Base-by-base conservation (phyloP, 1,140 invertebrate genomes). In the Procambarus virginalis region DNA sequence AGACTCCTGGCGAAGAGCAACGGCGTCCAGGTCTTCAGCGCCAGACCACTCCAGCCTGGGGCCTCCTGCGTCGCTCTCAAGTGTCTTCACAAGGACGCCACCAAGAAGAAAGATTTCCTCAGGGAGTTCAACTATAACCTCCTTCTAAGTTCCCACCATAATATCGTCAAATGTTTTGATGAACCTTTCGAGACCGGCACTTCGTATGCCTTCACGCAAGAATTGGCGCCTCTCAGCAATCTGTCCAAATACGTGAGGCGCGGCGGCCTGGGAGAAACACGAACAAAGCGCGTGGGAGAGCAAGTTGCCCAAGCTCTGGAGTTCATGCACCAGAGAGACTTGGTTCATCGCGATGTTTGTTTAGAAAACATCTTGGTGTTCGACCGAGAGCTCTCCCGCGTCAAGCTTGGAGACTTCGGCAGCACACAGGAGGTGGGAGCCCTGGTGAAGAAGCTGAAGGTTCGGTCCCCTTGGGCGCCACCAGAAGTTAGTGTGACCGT, bases 331-430 rank as follows among this genome's bases (percentile, higher is more conserved):
- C 96, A 96, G 60, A 96, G 98, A 94, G 97, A 98, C 92, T 94
- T 99, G 73, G 98, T 98, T 22, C 98, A 99, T 94, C 95, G 98
- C 51, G 97, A 98, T 93, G 96, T 99, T 12, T 98, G 98, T 94
- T 94, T 96, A 34, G 96, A 97, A 93, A 97, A 97, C 93, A 95
- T 97, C 64, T 94, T 97, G 12, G 95, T 97, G 12, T 97, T 97
- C 93, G 96, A 96, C 92, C 97, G 96, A 77, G 97, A 98, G 93
- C 98, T 98, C 94, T 97, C 96, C 75, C 95, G 97, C 91, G 97
- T 99, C 34, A 99, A 99, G 94, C 94, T 99, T 73, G 98, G 97
- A 93, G 98, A 99, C 94, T 99, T 99, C 93, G 98, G 98, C 0
- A 97, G 98, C 93, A 94, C 97, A 0, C 84, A 90, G 51, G 51